These are phyloP conservation scores for Leptonema lineaticorne DNA, from an alignment of 1,140 invertebrate genomes.

Conservation along the genomic window DNA sequence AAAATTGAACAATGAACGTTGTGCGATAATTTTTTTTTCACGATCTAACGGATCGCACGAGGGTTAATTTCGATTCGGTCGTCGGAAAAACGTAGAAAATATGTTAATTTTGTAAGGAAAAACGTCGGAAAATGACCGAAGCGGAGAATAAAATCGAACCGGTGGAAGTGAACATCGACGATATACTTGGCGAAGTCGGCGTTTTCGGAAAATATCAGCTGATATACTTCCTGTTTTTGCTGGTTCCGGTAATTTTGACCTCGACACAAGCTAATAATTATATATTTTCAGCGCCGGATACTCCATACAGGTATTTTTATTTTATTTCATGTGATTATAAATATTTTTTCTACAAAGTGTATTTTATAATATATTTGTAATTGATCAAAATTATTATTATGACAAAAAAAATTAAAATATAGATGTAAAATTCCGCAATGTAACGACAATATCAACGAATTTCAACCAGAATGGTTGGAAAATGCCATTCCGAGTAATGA, in stretches of 20 bases:
- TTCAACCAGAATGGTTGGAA: conserved; percentile 47
- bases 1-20: neutral
- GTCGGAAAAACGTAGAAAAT: neutral
- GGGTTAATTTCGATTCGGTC: neutral
- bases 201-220: conserved; percentile 52
- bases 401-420: too few relatives aligned
- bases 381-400: too few relatives aligned
- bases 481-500: conserved; percentile 47
- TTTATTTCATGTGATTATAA: too few relatives aligned
- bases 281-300: conserved; percentile 51
- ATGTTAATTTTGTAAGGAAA: neutral
- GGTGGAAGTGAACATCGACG: conserved; percentile 42
- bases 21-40: neutral
- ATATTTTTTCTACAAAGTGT: too few relatives aligned
- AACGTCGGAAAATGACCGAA: too few relatives aligned
- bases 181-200: conserved; percentile 44
- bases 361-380: too few relatives aligned
- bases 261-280: conserved; percentile 49
- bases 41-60: neutral
- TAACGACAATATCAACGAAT: conserved; percentile 43
- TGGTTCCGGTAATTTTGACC: conserved; percentile 48
- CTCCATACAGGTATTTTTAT: conserved; percentile 49
- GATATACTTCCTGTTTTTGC: conserved; percentile 46
- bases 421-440: conserved; percentile 58
- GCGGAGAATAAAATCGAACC: conserved; percentile 22